Evolutionary conservation across 1,140 invertebrate genomes (phyloP), one percentile per base, ranked within the genome.

Genomic region (Zaprionus ghesquierei): DNA sequence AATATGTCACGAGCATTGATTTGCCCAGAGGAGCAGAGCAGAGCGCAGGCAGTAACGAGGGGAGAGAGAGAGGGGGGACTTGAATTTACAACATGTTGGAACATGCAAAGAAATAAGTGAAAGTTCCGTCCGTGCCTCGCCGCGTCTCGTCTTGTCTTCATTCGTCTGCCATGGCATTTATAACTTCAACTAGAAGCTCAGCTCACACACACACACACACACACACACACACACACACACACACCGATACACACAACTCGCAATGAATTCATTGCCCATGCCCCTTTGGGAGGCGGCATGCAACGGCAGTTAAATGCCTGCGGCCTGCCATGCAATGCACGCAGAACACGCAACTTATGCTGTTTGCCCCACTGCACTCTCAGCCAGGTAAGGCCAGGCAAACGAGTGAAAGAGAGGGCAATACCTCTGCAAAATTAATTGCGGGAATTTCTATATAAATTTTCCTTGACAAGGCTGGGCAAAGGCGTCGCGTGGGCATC

Each of bases 1-100:
- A 87, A 81, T 87, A 78, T 82, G 84, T 87, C 79, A 87, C 82
- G 79, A 64, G 84, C 80, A 89, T 87, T 87, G 84, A 82, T 87
- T 84, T 89, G 73, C 68, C 44, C 33, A 51, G 44, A 46, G 49
- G 15, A 55, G 55, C 5, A 13, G 41, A 29, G 56, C 13, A 8
- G 9, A 27, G 8, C 41, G 38, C 13, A 15, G 41, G 8, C 25
- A 29, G 25, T 27, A 33, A 44, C 2, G 5, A 23, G 27, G 5
- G 0, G 5, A 15, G 35, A 38, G n/a, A n/a, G 13, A 31, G 12
- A 13, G 29, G 12, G 27, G 0, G 35, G 35, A n/a, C 35, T 41
- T n/a, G 23, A 70, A 44, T 63, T 58, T 73, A 70, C 49, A 68
- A 65, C 74, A 70, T 68, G 56, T 51, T 50, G 18, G n/a, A 20